Conservation (phyloP, 2,797 vertebrate genomes). For the Arnoldichthys spilopterus region DNA sequence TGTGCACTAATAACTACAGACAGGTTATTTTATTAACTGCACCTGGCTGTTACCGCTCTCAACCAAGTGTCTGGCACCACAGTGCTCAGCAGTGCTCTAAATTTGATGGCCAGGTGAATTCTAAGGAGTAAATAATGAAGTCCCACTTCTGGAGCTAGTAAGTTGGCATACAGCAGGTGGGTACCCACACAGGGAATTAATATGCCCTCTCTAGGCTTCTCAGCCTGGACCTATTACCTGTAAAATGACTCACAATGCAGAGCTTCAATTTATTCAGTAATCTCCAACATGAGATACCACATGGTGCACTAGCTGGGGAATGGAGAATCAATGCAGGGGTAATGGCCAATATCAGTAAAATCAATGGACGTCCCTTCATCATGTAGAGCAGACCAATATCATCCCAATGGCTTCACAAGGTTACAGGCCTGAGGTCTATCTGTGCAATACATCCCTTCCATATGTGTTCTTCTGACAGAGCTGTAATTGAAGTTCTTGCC, state of each 20-base stretch:
- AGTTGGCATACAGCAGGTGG: slow-evolving; percentile 16
- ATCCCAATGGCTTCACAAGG: neutral
- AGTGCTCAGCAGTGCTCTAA: slow-evolving; percentile 16
- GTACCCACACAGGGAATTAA: slow-evolving; percentile 17
- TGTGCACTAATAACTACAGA: too few relatives aligned
- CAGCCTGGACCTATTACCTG: slow-evolving; percentile 47
- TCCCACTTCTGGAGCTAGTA: slow-evolving; percentile 23
- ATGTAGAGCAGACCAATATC: neutral
- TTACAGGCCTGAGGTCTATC: neutral
- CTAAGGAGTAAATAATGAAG: slow-evolving; percentile 42
- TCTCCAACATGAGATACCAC: neutral
- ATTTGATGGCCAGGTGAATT: slow-evolving; percentile 34
- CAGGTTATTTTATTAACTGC: neutral
- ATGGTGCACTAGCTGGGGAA: neutral
- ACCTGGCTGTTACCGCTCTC: slow-evolving; percentile 34
- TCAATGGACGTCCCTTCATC: neutral
- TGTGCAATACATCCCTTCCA: neutral
- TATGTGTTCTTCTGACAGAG: neutral
- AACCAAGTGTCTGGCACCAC: slow-evolving; percentile 24
- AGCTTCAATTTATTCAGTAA: slow-evolving; percentile 6
- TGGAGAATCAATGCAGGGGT: neutral
- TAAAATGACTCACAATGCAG: slow-evolving; percentile 61
- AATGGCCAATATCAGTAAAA: slow-evolving; percentile 8
- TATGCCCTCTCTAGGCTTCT: slow-evolving; percentile 16
- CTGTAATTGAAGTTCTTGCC: slow-evolving; percentile 4